These are phyloP conservation scores for Cydia fagiglandana DNA, from an alignment of 1,140 invertebrate genomes.

Conservation along the genomic window DNA sequence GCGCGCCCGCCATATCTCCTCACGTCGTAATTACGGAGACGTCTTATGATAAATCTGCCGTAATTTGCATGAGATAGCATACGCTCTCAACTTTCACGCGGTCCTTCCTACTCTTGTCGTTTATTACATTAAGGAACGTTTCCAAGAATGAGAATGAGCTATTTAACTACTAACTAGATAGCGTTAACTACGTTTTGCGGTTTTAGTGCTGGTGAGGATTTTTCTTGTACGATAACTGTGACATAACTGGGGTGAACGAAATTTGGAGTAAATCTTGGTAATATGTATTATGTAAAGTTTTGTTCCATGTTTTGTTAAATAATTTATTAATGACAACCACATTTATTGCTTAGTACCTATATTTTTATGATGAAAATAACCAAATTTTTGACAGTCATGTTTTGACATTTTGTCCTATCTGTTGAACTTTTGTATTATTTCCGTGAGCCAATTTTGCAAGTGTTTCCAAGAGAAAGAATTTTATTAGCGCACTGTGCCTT, in stretches of 20 bases:
- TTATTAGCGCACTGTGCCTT: conserved; percentile 51
- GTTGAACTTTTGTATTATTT: conserved; percentile 12
- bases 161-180: conserved; percentile 73
- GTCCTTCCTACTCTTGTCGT: conserved; percentile 74
- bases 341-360: background rate
- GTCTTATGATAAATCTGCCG: conserved; percentile 79
- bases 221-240: conserved; percentile 33
- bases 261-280: conserved; percentile 17
- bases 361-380: conserved; percentile 37
- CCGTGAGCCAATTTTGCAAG: background rate
- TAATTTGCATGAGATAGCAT: conserved; percentile 80
- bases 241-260: background rate
- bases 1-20: conserved; percentile 73
- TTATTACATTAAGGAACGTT: conserved; percentile 77
- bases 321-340: background rate
- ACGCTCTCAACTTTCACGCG: conserved; percentile 77
- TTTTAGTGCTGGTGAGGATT: conserved; percentile 43
- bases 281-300: conserved; percentile 29
- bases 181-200: conserved; percentile 57
- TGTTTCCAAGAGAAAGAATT: conserved; percentile 63
- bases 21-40: conserved; percentile 78
- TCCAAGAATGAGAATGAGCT: conserved; percentile 75
- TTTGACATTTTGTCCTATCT: background rate
- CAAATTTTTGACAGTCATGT: background rate
- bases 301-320: conserved; percentile 36